Base-by-base conservation (phyloP, 2,113 vertebrate species). In the Lasiurus cinereus region DNA sequence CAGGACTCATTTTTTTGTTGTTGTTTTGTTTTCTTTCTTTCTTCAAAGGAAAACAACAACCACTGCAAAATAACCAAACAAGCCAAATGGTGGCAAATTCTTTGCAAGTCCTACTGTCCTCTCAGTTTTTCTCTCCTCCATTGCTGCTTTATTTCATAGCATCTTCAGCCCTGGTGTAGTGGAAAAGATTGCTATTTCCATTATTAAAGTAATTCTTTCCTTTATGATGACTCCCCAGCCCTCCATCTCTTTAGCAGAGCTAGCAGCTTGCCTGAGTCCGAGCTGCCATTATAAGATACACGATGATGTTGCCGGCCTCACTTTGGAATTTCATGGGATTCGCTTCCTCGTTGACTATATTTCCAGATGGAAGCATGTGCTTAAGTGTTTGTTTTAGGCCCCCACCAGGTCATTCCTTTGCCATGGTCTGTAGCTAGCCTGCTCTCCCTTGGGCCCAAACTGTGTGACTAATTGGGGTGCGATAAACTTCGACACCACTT, bases 351-450 rank as follows among this genome's bases (percentile, higher is more conserved):
- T 73, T 98, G 96, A 97, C 98, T 83, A 13, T 21, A 46, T 98
- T 98, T 98, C 98, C 98, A 98, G 98, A 98, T 97, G 98, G 97
- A 85, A 93, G 85, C 95, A 31, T 97, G 95, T 92, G 83, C 76
- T 80, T 79, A 76, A 82, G 84, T 86, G 95, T 91, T 92, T 96
- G 95, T 83, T 77, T 97, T 95, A 87, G 90, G 90, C 70, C 95
- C 90, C 88, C 43, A 77, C 91, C 91, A 94, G 94, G 89, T 92
- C 96, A 88, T 95, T 95, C 97, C 97, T 97, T 94, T 73, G 83
- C 97, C 97, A 90, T 88, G 97, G 97, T 97, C 97, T 98, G 97
- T 97, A 94, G 93, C 95, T 83, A 70, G 88, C 76, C 79, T 82
- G 87, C 96, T 96, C 88, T 97, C 97, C 90, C 78, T 69, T 77